A percentile compares a stretch with the other conserved stretches of the same genome.
phyloP scores from a whole-genome alignment of 2,888 invertebrate species.

The Chloromyia formosa region DNA sequence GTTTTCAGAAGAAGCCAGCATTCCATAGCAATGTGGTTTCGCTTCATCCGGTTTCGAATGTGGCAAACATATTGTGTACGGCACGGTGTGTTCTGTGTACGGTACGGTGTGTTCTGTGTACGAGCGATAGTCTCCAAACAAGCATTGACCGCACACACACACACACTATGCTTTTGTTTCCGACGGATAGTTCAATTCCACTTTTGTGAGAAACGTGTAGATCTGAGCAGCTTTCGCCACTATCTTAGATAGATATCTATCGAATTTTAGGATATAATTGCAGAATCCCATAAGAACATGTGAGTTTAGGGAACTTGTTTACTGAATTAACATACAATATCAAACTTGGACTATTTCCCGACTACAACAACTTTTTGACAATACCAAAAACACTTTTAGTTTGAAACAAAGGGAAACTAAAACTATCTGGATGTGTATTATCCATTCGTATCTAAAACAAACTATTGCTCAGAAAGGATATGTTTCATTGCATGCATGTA shows the following conservation, averaged over 20 bases:
- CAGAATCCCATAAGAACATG: slow-evolving; percentile 34
- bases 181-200: neutral
- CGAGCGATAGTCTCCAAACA: too few species aligned
- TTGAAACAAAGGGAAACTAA: slow-evolving; percentile 45
- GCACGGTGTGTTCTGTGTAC: neutral
- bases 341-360: slow-evolving; percentile 46
- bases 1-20: slow-evolving; percentile 31
- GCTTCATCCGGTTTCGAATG: slow-evolving; percentile 14
- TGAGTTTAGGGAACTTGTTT: slow-evolving; percentile 45
- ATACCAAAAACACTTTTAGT: slow-evolving; percentile 46
- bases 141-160: neutral
- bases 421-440: slow-evolving; percentile 19
- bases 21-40: slow-evolving; percentile 39
- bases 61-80: slow-evolving; percentile 19
- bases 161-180: slow-evolving; percentile 14
- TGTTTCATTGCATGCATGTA: slow-evolving; percentile 28
- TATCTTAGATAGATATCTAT: slow-evolving; percentile 21
- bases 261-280: slow-evolving; percentile 18
- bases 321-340: slow-evolving; percentile 50
- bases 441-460: slow-evolving; percentile 34
- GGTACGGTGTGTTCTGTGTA: too few species aligned
- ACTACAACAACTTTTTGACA: slow-evolving; percentile 46
- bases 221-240: slow-evolving; percentile 26
- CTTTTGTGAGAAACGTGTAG: slow-evolving; percentile 13
- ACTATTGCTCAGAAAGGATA: slow-evolving; percentile 29